Percentiles rank a stretch among this genome's conserved stretches.
Conservation (phyloP, 2,888 invertebrate species). For the Ctenicera cuprea region DNA sequence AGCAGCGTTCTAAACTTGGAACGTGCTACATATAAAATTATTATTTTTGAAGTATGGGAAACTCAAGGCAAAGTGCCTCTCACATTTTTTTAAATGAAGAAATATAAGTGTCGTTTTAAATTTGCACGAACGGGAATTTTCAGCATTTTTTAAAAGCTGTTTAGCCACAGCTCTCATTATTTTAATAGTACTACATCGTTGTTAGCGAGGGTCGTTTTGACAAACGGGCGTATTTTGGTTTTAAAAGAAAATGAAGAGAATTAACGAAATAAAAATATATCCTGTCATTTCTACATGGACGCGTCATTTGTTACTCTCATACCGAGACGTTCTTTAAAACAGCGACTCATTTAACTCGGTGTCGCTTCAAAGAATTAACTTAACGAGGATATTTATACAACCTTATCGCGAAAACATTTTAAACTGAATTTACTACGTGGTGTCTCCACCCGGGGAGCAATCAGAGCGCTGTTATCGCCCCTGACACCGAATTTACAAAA, state of each 20-base stretch:
- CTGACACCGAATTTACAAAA: conserved; percentile 67
- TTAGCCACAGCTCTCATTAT: conserved; percentile 27
- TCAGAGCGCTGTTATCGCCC: conserved; percentile 66
- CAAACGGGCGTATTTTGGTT: conserved; percentile 53
- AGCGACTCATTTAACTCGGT: conserved; percentile 58
- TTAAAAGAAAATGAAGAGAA: conserved; percentile 55
- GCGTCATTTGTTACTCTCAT: conserved; percentile 55
- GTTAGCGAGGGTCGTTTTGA: conserved; percentile 41
- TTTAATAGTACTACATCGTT: conserved; percentile 37
- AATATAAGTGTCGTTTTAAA: conserved; percentile 5
- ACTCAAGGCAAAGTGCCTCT: no score
- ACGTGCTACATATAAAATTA: no score
- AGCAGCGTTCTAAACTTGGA: no score
- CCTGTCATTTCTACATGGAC: conserved; percentile 55
- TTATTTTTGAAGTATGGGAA: no score
- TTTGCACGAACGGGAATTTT: conserved; percentile 5
- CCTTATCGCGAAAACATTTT: conserved; percentile 70
- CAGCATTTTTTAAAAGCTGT: conserved; percentile 26
- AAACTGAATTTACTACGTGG: conserved; percentile 69
- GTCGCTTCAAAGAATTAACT: conserved; percentile 67
- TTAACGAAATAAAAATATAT: conserved; percentile 57
- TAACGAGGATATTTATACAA: conserved; percentile 70
- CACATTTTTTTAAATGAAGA: background rate
- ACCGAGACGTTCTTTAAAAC: conserved; percentile 54
- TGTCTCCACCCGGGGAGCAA: conserved; percentile 65